Percentiles rank a stretch among this genome's conserved stretches.
Conservation (phyloP, 2,888 invertebrate species). For the Epistrophe grossulariae region DNA sequence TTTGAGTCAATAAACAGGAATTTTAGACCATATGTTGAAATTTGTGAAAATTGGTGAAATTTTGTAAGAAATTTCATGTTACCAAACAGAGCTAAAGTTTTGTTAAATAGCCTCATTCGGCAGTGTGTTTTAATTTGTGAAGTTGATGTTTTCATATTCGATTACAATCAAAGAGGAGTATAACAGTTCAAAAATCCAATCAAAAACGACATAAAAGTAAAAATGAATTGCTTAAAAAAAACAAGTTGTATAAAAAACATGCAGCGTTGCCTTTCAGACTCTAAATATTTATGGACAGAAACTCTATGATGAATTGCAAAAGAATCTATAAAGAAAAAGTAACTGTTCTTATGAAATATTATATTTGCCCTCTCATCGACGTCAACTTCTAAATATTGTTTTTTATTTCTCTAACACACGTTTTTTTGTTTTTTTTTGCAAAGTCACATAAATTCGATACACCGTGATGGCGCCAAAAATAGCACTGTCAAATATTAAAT, state of each 20-base stretch:
- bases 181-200: too few relatives aligned
- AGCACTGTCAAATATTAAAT: conserved; percentile 45
- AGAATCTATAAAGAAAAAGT: conserved; percentile 3
- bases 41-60: too few relatives aligned
- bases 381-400: not conserved
- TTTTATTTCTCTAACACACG: not conserved
- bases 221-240: too few relatives aligned
- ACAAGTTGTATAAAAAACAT: not conserved
- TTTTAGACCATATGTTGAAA: too few relatives aligned
- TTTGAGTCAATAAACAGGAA: too few relatives aligned
- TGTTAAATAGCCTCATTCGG: too few relatives aligned
- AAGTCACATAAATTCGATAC: conserved; percentile 33
- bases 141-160: too few relatives aligned
- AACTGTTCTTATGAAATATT: conserved; percentile 3
- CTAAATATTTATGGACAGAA: not conserved
- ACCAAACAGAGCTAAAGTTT: too few relatives aligned
- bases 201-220: too few relatives aligned
- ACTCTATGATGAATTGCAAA: not conserved
- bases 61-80: too few relatives aligned
- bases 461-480: conserved; percentile 46
- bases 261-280: not conserved
- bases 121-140: too few relatives aligned
- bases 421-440: not conserved
- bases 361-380: not conserved
- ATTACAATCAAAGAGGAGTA: too few relatives aligned